Percentiles rank a stretch among this genome's conserved stretches.
Evolutionary conservation across 2,797 vertebrate species (phyloP).

Genomic region (Cyprinodon diabolis): DNA sequence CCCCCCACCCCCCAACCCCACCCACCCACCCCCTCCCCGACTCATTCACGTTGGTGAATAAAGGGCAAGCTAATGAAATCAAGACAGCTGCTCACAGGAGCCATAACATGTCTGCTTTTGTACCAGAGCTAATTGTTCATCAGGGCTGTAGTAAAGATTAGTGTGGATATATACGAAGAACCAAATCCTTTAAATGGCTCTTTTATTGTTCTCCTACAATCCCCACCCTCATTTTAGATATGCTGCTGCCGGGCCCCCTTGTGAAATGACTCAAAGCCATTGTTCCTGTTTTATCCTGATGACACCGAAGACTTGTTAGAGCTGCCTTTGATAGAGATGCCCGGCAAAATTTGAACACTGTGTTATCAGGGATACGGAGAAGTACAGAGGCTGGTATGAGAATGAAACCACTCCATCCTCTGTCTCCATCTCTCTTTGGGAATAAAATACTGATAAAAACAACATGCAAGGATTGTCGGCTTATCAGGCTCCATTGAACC

Average conservation of each 20-base stretch:
- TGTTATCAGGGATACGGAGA: constrained; percentile 71
- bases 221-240: constrained; percentile 72
- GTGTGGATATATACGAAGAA: constrained; percentile 64
- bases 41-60: constrained; percentile 54
- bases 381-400: constrained; percentile 60
- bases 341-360: constrained; percentile 57
- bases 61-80: constrained; percentile 74
- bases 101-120: constrained; percentile 72
- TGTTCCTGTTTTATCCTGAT: constrained; percentile 74
- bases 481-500: constrained; percentile 55
- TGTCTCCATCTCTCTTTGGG: constrained; percentile 37
- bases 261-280: constrained; percentile 75
- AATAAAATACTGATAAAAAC: constrained; percentile 51
- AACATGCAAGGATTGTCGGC: constrained; percentile 34
- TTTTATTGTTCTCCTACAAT: constrained; percentile 72
- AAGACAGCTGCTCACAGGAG: constrained; percentile 61
- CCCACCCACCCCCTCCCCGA: constrained; percentile 10
- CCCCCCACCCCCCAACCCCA: no score
- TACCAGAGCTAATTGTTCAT: constrained; percentile 74
- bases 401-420: constrained; percentile 66
- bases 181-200: constrained; percentile 81
- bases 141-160: constrained; percentile 74
- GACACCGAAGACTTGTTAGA: constrained; percentile 72
- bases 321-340: constrained; percentile 75
- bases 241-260: constrained; percentile 52